These are phyloP conservation scores for Artemia sinica DNA, from an alignment of 2,888 invertebrate species.

Conservation along the genomic window DNA sequence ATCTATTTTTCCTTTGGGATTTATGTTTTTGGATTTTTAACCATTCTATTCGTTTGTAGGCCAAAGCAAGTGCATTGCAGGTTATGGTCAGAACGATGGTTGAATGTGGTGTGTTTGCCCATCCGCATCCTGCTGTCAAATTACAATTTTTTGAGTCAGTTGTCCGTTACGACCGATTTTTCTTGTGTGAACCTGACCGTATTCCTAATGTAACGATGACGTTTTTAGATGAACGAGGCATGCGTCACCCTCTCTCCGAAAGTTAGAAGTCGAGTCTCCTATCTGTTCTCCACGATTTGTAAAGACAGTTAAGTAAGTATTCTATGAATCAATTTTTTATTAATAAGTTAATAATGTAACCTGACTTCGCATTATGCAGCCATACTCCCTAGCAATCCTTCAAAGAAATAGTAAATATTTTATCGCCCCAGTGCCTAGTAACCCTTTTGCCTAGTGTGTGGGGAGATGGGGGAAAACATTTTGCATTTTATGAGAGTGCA, in stretches of 20 bases:
- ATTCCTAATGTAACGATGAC: conserved; percentile 35
- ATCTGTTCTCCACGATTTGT: conserved; percentile 41
- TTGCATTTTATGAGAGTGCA: too few species aligned
- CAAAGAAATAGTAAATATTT: too few species aligned
- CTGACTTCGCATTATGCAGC: too few species aligned
- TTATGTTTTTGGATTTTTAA: too few species aligned
- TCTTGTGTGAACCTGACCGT: conserved; percentile 34
- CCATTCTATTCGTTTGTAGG: conserved; percentile 22
- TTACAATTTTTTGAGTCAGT: conserved; percentile 37
- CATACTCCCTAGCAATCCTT: too few species aligned
- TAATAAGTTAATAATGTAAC: too few species aligned
- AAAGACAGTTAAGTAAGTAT: conserved; percentile 36
- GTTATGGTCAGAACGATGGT: conserved; percentile 35
- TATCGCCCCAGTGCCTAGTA: too few species aligned
- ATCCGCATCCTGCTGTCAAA: conserved; percentile 35
- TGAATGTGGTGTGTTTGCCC: conserved; percentile 34
- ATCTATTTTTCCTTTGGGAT: background rate
- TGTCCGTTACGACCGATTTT: conserved; percentile 39
- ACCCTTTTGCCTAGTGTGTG: too few species aligned
- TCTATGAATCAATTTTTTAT: too few species aligned
- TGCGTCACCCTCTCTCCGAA: conserved; percentile 33
- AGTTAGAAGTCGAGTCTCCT: conserved; percentile 38
- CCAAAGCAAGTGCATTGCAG: conserved; percentile 32
- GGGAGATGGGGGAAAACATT: too few species aligned
- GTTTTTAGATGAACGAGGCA: conserved; percentile 37